These are phyloP conservation scores for silkworm (Bombyx mori) DNA, from an alignment of 1,140 invertebrate species.

Conservation along the genomic window ASM3026992v2 NC_085129.1:13842001-13842500, in stretches of 20 bases:
- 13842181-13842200: slow-evolving; percentile 77
- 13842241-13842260: slow-evolving; percentile 83
- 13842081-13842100: slow-evolving; percentile 81
- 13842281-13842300: slow-evolving; percentile 80
- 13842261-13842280: slow-evolving; percentile 85
- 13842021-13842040: slow-evolving; percentile 70
- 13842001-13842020: slow-evolving; percentile 67
- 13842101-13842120: slow-evolving; percentile 67
- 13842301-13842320: slow-evolving; percentile 70
- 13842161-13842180: slow-evolving; percentile 67
- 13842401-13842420: slow-evolving; percentile 89
- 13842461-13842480: slow-evolving; percentile 58
- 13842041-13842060: slow-evolving; percentile 72
- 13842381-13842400: slow-evolving; percentile 84
- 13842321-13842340: slow-evolving; percentile 45
- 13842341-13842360: slow-evolving; percentile 67
- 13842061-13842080: slow-evolving; percentile 79
- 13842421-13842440: slow-evolving; percentile 84
- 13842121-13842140: slow-evolving; percentile 41
- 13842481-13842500: slow-evolving; percentile 62
- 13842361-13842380: slow-evolving; percentile 72
- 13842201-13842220: slow-evolving; percentile 81
- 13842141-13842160: slow-evolving; percentile 37
- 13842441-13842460: slow-evolving; percentile 72
- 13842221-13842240: slow-evolving; percentile 76